Base-by-base conservation (phyloP, 2,888 invertebrate genomes). In the Torymus aiolomorphi region DNA sequence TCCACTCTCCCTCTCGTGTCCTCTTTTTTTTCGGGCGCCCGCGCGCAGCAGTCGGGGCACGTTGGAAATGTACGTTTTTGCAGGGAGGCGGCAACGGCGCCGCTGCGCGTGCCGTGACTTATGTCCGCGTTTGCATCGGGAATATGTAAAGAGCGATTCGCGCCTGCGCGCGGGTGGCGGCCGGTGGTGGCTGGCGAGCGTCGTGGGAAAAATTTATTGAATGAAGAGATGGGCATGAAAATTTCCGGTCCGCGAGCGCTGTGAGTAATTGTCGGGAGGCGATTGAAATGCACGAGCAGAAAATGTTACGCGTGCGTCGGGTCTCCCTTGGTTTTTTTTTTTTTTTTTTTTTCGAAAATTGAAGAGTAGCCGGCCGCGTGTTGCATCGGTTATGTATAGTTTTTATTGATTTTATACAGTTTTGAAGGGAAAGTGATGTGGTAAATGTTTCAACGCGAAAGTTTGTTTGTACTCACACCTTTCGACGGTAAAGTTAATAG, bases 61-160 rank as follows among this genome's bases (percentile, higher is more conserved):
- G 80, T 78, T 66, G 80, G 67, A 24, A 62, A 24, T 42, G 75
- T 66, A 71, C 72, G 81, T 72, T 81, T 81, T 71, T 76, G 71
- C 71, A 66, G 62, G 76, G 18, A 61, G n/a, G 66, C 56, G 5
- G 61, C 52, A 31, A 1, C 14, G 13, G 66, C 5, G 11, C 1
- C 65, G 74, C 12, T n/a, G n/a, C 24, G 61, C 20, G 20, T 10
- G 18, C 71, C 77, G 73, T 74, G 78, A 80, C 77, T 80, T 80
- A 80, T 75, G 80, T 71, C 61, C 61, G 80, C 65, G 77, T 75
- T 78, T 80, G 80, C 80, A 71, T 74, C n/a, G 65, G 75, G 80
- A 81, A 81, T 81, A 74, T 78, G 77, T 78, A 78, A 74, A 75
- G 62, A 75, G 80, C 56, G 75, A 77, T 73, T 73, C 74, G 49